Percentiles rank a stretch among this genome's conserved stretches.
These are phyloP conservation scores for Turnix velox DNA, from an alignment of 2,113 vertebrate genomes.

Conservation along the genomic window DNA sequence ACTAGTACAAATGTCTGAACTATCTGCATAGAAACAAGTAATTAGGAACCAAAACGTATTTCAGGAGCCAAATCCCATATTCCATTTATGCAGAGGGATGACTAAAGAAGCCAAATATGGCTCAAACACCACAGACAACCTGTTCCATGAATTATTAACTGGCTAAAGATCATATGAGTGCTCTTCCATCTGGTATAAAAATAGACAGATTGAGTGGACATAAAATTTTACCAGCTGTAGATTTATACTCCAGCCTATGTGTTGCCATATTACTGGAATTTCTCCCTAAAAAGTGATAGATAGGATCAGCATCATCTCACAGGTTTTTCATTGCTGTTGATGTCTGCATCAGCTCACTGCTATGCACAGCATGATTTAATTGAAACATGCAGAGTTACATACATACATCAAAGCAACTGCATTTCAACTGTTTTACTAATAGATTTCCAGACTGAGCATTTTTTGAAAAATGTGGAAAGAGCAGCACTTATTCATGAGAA, in stretches of 20 bases:
- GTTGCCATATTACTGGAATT: not conserved
- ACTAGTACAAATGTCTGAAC: not conserved
- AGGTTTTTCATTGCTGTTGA: not conserved
- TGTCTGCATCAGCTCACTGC: not conserved
- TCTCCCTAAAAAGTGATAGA: not conserved
- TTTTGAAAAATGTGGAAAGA: not conserved
- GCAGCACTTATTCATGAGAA: not conserved
- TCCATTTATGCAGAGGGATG: not conserved
- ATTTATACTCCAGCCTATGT: not conserved
- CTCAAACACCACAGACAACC: not conserved
- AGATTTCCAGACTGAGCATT: not conserved
- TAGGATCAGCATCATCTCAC: not conserved
- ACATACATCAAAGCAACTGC: not conserved
- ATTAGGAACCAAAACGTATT: not conserved
- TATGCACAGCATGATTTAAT: not conserved
- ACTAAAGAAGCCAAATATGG: not conserved
- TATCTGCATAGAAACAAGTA: not conserved
- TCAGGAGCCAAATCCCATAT: not conserved
- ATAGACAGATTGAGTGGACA: not conserved
- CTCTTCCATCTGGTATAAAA: not conserved
- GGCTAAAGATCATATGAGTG: not conserved
- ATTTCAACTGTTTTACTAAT: not conserved
- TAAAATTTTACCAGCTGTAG: not conserved
- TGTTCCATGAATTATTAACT: not conserved
- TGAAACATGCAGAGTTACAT: not conserved